Evolutionary conservation across 2,113 vertebrate species (phyloP).

Genomic region (Pundamilia nyererei): DNA sequence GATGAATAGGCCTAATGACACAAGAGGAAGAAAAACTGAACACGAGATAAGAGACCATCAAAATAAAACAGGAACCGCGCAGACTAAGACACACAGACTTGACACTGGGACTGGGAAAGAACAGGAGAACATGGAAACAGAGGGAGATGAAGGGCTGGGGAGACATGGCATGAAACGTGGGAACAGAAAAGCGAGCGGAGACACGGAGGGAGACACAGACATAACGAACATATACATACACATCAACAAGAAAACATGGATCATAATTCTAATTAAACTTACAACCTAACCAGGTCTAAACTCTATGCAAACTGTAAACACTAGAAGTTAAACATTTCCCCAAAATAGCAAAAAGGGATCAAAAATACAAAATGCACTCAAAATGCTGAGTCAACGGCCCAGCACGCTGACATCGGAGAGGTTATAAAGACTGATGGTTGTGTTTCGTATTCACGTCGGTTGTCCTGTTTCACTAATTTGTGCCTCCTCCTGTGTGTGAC

Average conservation of each 20-base stretch:
- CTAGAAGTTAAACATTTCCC: not conserved
- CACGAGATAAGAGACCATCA: not conserved
- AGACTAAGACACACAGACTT: not conserved
- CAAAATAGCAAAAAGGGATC: not conserved
- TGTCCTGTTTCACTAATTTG: not conserved
- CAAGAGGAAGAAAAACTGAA: not conserved
- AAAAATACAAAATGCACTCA: not conserved
- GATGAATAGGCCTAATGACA: not conserved
- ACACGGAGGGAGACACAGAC: not conserved
- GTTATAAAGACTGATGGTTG: not conserved
- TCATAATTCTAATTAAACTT: not conserved
- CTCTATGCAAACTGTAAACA: not conserved
- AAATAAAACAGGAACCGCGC: not conserved
- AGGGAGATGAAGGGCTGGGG: not conserved
- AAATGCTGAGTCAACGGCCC: not conserved
- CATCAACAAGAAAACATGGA: not conserved
- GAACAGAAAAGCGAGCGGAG: not conserved
- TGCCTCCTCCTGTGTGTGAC: not conserved
- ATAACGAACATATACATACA: not conserved
- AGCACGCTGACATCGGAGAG: not conserved
- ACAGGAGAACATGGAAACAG: not conserved
- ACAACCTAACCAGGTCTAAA: not conserved
- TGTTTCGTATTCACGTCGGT: not conserved
- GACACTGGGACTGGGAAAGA: not conserved
- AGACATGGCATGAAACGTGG: not conserved